Percentiles rank a stretch among this genome's conserved stretches.
Evolutionary conservation across 2,113 vertebrate genomes (phyloP).

Genomic region (Myotis davidii): DNA sequence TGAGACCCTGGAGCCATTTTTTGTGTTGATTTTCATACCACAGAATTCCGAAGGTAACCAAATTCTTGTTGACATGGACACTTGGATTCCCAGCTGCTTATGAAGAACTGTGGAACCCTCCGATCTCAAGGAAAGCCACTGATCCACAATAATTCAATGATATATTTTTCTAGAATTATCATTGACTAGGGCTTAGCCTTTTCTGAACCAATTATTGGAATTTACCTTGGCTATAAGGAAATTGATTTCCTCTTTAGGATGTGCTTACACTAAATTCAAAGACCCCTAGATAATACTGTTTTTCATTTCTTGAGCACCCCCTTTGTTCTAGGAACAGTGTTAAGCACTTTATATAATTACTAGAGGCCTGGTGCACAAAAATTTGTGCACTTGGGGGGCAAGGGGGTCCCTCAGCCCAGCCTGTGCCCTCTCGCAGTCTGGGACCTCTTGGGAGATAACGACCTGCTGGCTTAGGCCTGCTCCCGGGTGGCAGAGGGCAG

Average conservation of each 20-base stretch:
- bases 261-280: neutral
- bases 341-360: constrained; percentile 4
- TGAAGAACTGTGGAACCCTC: neutral
- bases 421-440: too few species aligned
- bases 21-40: neutral
- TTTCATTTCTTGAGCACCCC: neutral
- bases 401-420: too few species aligned
- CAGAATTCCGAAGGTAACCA: neutral
- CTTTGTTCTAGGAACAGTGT: neutral
- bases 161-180: neutral
- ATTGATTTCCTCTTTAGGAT: neutral
- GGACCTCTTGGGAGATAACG: too few species aligned
- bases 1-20: constrained; percentile 16
- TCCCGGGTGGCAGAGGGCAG: too few species aligned
- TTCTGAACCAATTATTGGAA: neutral
- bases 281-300: neutral
- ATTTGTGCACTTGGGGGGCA: too few species aligned
- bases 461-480: too few species aligned
- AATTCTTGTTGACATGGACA: neutral
- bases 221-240: neutral
- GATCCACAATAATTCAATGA: neutral
- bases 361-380: too few species aligned
- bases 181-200: neutral
- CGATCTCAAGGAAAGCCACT: constrained; percentile 1
- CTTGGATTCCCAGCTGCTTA: neutral